Evolutionary conservation across 1,140 invertebrate species (phyloP).

Genomic region (Hestina assimilis): DNA sequence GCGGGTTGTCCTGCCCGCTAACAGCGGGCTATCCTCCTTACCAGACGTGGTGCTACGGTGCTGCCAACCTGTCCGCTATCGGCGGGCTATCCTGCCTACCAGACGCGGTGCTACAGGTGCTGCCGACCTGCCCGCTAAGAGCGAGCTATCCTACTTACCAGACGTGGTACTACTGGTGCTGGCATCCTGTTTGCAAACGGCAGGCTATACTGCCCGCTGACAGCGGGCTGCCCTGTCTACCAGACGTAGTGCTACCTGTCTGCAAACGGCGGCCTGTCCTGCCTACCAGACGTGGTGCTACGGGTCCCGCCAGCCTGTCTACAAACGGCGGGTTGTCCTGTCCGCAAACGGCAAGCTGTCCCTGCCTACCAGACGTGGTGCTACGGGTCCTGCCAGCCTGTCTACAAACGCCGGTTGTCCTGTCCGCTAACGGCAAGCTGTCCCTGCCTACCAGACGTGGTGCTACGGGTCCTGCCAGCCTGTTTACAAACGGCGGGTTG

Average conservation of each 20-base stretch:
- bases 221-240: background rate
- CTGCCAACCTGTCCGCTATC: too few species aligned
- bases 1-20: too few species aligned
- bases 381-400: background rate
- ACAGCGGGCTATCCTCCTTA: too few species aligned
- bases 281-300: background rate
- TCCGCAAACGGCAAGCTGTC: too few species aligned
- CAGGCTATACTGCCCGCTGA: background rate
- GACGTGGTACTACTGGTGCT: background rate
- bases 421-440: background rate
- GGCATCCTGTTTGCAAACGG: background rate
- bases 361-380: background rate
- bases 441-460: background rate
- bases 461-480: background rate
- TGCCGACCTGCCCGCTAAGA: background rate
- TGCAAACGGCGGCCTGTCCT: background rate
- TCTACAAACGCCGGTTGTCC: too few species aligned
- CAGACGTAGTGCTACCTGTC: background rate
- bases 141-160: background rate
- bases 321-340: background rate
- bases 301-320: background rate
- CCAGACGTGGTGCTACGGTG: too few species aligned
- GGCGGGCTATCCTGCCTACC: background rate
- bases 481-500: background rate
- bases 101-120: background rate